Conservation (phyloP, 1,140 invertebrate species). For the Arion vulgaris region DNA sequence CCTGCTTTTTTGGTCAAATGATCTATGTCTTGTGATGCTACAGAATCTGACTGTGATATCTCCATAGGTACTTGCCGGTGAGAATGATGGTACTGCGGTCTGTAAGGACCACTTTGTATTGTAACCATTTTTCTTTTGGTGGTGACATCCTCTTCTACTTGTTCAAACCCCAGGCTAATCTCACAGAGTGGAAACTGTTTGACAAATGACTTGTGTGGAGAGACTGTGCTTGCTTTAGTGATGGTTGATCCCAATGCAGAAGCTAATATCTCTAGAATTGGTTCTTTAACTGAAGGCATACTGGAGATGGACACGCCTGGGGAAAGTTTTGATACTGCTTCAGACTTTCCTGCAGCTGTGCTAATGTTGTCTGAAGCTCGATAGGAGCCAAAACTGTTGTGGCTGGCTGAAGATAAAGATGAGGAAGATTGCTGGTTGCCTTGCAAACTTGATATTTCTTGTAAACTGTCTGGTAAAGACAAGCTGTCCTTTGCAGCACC, state of each 20-base stretch:
- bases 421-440: slow-evolving; percentile 4
- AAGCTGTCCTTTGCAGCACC: background rate
- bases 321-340: background rate
- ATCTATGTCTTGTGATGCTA: background rate
- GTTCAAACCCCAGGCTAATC: background rate
- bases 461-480: background rate
- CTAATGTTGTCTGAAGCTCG: background rate
- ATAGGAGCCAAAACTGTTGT: background rate
- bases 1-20: slow-evolving; percentile 22
- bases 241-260: slow-evolving; percentile 9
- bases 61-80: background rate
- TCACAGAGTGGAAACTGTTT: background rate
- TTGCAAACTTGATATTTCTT: background rate
- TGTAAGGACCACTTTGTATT: slow-evolving; percentile 23
- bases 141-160: background rate
- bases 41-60: background rate
- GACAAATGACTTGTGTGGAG: slow-evolving; percentile 3
- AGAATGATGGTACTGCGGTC: background rate
- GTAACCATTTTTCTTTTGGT: slow-evolving; percentile 22
- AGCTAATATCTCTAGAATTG: slow-evolving; percentile 25
- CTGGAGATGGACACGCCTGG: background rate
- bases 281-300: slow-evolving; percentile 32
- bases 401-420: slow-evolving; percentile 5
- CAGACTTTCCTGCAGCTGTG: background rate
- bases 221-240: background rate